A percentile compares a stretch with the other conserved stretches of the same genome.
Evolutionary conservation across 2,888 invertebrate genomes (phyloP).

Genomic region (Thereva unica): DNA sequence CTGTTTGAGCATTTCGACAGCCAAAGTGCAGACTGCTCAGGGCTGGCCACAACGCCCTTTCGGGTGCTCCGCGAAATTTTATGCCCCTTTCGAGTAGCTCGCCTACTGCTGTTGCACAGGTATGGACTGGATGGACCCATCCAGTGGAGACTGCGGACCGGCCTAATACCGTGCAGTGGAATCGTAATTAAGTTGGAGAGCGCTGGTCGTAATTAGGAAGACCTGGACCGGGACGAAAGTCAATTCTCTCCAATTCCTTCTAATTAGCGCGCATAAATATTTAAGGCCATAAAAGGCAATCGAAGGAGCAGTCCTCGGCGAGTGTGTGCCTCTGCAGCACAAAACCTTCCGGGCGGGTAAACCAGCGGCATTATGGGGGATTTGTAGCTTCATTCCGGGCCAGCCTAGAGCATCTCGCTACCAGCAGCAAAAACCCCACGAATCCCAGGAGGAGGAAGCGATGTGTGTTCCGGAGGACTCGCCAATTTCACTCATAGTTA

Average conservation of each 20-base stretch:
- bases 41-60: slow-evolving; percentile 33
- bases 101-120: not conserved
- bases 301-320: not conserved
- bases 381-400: slow-evolving; percentile 12
- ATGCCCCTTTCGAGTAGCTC: not conserved
- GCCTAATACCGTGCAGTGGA: not conserved
- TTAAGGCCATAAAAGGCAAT: slow-evolving; percentile 40
- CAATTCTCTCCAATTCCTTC: slow-evolving; percentile 39
- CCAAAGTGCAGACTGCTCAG: not conserved
- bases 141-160: not conserved
- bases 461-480: slow-evolving; percentile 18
- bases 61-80: slow-evolving; percentile 22
- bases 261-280: slow-evolving; percentile 41
- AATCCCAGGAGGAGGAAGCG: not conserved
- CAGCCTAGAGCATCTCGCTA: not conserved
- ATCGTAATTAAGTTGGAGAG: slow-evolving; percentile 28
- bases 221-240: slow-evolving; percentile 22
- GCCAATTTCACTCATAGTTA: not conserved
- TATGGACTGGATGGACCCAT: not conserved
- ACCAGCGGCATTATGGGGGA: slow-evolving; percentile 19
- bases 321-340: not conserved
- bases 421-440: slow-evolving; percentile 1
- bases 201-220: slow-evolving; percentile 28
- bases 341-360: slow-evolving; percentile 6
- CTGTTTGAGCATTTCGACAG: not conserved